These are phyloP conservation scores for Cuniculus paca DNA, from an alignment of 2,797 vertebrate genomes.

Conservation along the genomic window DNA sequence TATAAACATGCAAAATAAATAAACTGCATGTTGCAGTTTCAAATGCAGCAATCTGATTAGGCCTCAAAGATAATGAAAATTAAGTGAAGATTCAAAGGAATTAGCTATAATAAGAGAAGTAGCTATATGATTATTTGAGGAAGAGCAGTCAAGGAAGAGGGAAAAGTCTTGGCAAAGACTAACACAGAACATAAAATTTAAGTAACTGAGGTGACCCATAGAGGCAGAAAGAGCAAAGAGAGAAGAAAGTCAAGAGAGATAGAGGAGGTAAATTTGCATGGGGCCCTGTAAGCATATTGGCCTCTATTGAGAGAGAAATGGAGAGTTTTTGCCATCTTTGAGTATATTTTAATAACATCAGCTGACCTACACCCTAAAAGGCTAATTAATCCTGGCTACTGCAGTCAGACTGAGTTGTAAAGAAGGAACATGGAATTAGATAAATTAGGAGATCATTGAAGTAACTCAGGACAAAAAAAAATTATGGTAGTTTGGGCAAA, in stretches of 20 bases:
- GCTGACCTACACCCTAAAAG: not conserved
- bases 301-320: not conserved
- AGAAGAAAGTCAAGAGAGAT: not conserved
- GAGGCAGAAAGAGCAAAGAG: not conserved
- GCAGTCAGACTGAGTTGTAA: not conserved
- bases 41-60: not conserved
- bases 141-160: not conserved
- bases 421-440: slow-evolving; percentile 1
- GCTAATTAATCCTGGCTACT: slow-evolving; percentile 47
- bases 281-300: not conserved
- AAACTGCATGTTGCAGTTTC: not conserved
- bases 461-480: not conserved
- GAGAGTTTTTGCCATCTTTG: not conserved
- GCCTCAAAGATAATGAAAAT: not conserved
- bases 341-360: not conserved
- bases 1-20: slow-evolving; percentile 18
- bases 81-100: not conserved
- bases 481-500: not conserved
- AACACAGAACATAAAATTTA: not conserved
- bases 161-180: not conserved
- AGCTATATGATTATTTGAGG: not conserved
- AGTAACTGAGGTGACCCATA: not conserved
- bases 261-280: not conserved
- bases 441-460: not conserved
- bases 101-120: not conserved